These are phyloP conservation scores for Sphecodes monilicornis DNA, from an alignment of 2,888 invertebrate species.

Conservation along the genomic window DNA sequence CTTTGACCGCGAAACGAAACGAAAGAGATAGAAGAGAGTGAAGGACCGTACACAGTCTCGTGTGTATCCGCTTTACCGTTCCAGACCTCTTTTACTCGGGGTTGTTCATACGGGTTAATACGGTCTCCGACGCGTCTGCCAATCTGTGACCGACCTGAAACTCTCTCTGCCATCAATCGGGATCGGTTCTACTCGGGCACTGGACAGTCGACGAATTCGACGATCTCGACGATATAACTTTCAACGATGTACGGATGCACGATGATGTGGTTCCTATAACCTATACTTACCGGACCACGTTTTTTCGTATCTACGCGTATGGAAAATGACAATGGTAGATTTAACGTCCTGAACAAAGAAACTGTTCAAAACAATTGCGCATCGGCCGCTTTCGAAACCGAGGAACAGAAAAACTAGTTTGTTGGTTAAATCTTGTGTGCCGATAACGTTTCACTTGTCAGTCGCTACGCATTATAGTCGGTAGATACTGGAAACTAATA, in stretches of 20 bases:
- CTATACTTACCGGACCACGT: slow-evolving; percentile 39
- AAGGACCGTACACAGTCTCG: slow-evolving; percentile 72
- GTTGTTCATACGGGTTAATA: not conserved
- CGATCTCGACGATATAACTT: not conserved
- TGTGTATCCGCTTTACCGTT: slow-evolving; percentile 70
- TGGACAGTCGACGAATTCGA: not conserved
- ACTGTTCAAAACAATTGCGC: not conserved
- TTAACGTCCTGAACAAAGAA: not conserved
- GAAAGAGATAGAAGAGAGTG: slow-evolving; percentile 68
- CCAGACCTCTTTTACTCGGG: slow-evolving; percentile 47
- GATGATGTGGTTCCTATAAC: not conserved
- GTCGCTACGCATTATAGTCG: no score
- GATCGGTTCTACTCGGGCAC: slow-evolving; percentile 7
- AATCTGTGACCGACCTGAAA: slow-evolving; percentile 53
- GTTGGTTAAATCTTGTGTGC: slow-evolving; percentile 9
- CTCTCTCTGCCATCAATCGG: slow-evolving; percentile 42
- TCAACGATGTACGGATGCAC: not conserved
- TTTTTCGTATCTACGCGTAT: not conserved
- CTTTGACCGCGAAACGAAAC: slow-evolving; percentile 60
- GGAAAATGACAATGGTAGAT: not conserved
- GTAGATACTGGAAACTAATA: not conserved
- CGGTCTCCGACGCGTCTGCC: slow-evolving; percentile 40
- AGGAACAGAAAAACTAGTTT: not conserved
- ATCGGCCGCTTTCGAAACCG: not conserved
- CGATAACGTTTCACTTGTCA: slow-evolving; percentile 34